Evolutionary conservation across 1,140 invertebrate genomes (phyloP).

Genomic region (Halotydeus destructor): DNA sequence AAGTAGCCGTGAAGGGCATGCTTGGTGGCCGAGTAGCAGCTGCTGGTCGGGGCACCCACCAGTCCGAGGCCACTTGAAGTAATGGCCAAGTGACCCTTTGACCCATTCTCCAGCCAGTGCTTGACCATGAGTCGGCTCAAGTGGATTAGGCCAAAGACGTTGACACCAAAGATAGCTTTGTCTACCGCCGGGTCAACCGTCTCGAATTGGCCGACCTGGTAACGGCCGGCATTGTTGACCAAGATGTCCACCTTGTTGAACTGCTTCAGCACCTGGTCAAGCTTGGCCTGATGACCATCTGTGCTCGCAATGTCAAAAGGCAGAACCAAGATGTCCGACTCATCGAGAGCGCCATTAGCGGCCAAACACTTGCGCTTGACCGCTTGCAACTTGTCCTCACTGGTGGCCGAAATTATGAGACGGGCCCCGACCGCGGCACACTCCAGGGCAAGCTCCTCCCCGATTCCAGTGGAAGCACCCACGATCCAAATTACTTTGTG

Average conservation of each 20-base stretch:
- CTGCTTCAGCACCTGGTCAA: not conserved
- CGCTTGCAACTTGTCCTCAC: constrained; percentile 39
- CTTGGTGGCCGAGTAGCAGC: constrained; percentile 52
- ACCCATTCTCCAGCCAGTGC: constrained; percentile 33
- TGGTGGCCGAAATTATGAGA: constrained; percentile 51
- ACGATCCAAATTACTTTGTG: constrained; percentile 63
- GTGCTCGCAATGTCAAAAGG: constrained; percentile 6
- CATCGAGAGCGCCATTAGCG: too few relatives aligned
- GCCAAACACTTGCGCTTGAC: constrained; percentile 47
- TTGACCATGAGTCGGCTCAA: constrained; percentile 41
- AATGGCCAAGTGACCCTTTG: constrained; percentile 41
- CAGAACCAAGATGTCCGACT: constrained; percentile 36
- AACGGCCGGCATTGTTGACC: constrained; percentile 56
- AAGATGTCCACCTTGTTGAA: constrained; percentile 38
- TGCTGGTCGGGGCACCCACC: constrained; percentile 20
- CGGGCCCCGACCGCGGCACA: constrained; percentile 40
- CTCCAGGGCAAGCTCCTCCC: constrained; percentile 46
- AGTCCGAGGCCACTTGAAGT: constrained; percentile 49
- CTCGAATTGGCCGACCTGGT: constrained; percentile 52
- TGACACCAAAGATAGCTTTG: constrained; percentile 50
- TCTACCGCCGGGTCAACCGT: constrained; percentile 51
- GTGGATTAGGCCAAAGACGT: constrained; percentile 50
- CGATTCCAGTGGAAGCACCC: constrained; percentile 74
- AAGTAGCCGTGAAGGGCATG: constrained; percentile 61
- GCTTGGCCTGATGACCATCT: not conserved